Evolutionary conservation across 2,113 vertebrate species (phyloP).

Genomic region (Spea bombifrons): DNA sequence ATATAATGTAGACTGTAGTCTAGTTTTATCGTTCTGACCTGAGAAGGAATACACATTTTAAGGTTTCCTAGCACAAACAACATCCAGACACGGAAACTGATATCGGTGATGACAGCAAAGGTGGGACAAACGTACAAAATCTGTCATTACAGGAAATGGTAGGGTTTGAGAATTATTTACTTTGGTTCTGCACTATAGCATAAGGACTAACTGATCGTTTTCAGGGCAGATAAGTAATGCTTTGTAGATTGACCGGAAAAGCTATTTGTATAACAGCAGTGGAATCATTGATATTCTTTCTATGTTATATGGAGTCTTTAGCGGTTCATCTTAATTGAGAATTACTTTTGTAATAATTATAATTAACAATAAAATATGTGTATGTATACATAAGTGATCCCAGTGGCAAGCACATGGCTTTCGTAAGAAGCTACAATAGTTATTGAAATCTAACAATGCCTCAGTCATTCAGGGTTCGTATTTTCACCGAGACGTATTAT

Average conservation of each 20-base stretch:
- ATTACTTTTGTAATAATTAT: too few species aligned
- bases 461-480: constrained; percentile 24
- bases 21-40: constrained; percentile 31
- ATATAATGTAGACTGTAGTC: neutral
- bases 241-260: neutral
- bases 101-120: constrained; percentile 40
- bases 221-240: neutral
- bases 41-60: constrained; percentile 31
- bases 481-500: constrained; percentile 36
- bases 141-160: constrained; percentile 47
- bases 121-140: constrained; percentile 33
- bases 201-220: constrained; percentile 1
- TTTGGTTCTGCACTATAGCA: constrained; percentile 11
- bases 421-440: too few species aligned
- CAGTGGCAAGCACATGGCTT: too few species aligned
- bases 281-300: neutral
- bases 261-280: neutral
- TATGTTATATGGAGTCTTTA: too few species aligned
- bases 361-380: too few species aligned
- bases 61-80: constrained; percentile 34
- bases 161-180: constrained; percentile 19
- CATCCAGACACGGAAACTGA: constrained; percentile 33
- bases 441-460: constrained; percentile 5
- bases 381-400: too few species aligned
- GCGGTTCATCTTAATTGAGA: too few species aligned